Base-by-base conservation (phyloP, 2,888 invertebrate genomes). In the Aphidius colemani region DNA sequence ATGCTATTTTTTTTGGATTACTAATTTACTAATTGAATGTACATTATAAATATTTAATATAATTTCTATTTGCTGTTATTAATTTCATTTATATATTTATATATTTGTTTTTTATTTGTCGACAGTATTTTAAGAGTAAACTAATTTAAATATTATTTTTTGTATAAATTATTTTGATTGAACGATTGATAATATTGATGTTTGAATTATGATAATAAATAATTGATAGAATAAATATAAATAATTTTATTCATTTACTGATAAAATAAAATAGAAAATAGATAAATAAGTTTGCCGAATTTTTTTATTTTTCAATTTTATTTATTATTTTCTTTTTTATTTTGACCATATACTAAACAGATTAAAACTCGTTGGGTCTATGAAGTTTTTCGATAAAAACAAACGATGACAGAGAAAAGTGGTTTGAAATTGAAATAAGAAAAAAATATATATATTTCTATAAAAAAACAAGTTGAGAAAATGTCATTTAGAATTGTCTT, bases 371-470 rank as follows among this genome's bases (percentile, higher is more conserved):
- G 49, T 41, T 43, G 11, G 9, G 18, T 39, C 39, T 39, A 30
- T 57, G 48, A 57, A 57, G 46, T 57, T 57, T 57, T 57, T 57
- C 43, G 49, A 56, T 41, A 48, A 61, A 49, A 56, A 61, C 10
- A 40, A 61, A 61, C 57, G 48, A 56, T 55, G 55, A 49, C 40
- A 45, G 46, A 45, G 53, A 59, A 46, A 13, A 51, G 53, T 53
- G 10, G 49, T 44, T 46, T 63, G 50, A 49, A 44, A 46, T 58
- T 57, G 51, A 44, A 49, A 53, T 39, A 13, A 9, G 49, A 13
- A 46, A 30, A 30, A 30, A 30, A 30, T 2, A 2, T 30, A 30
- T 30, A 30, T 30, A 0, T 18, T 2, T 18, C 13, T 18, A 18
- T 18, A 18, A 18, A 18, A 30, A 30, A 30, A 30, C 30, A 30